Percentiles rank a stretch among this genome's conserved stretches.
phyloP scores from a whole-genome alignment of 2,888 invertebrate genomes.

The Eilema caniola region DNA sequence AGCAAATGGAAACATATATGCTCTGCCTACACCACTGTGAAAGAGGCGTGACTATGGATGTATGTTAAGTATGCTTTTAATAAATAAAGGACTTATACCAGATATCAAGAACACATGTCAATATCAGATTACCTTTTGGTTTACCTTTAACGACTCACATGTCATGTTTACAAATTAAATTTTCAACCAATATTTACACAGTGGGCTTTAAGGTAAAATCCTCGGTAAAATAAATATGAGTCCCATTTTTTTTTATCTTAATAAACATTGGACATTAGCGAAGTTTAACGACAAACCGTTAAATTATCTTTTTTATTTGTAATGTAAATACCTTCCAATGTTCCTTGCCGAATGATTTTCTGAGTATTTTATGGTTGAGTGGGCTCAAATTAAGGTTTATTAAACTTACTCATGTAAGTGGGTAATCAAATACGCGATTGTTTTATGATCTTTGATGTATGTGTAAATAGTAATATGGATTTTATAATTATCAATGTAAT shows the following conservation, averaged over 20 bases:
- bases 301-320: constrained; percentile 22
- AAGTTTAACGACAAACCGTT: constrained; percentile 15
- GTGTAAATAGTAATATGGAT: not conserved
- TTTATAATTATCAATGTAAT: not conserved
- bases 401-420: not conserved
- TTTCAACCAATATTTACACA: constrained; percentile 27
- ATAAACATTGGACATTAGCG: constrained; percentile 20
- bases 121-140: not conserved
- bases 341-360: not conserved
- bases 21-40: too few relatives aligned
- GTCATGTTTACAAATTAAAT: constrained; percentile 17
- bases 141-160: constrained; percentile 7
- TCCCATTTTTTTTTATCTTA: constrained; percentile 9
- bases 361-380: constrained; percentile 28
- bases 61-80: too few relatives aligned
- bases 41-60: too few relatives aligned
- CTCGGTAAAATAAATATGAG: constrained; percentile 3
- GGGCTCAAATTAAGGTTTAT: constrained; percentile 15
- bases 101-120: not conserved
- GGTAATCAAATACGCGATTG: constrained; percentile 15
- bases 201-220: constrained; percentile 17
- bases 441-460: constrained; percentile 8
- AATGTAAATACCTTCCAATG: constrained; percentile 11
- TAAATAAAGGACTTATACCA: not conserved
- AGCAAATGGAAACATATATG: too few relatives aligned